These are phyloP conservation scores for Otocyon megalotis DNA, from an alignment of 2,113 vertebrate genomes.

Conservation along the genomic window DNA sequence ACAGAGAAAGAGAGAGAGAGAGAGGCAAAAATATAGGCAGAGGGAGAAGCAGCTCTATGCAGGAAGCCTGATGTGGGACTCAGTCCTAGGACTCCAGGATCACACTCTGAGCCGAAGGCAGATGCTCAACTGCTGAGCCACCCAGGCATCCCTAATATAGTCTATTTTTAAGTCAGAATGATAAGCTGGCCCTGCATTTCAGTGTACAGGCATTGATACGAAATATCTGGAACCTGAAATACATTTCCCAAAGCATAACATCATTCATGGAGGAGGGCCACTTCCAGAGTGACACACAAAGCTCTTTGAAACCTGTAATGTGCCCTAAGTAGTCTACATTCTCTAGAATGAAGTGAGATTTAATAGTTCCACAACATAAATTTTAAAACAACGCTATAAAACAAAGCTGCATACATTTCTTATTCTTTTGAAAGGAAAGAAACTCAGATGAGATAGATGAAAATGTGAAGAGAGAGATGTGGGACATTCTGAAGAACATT, in stretches of 20 bases:
- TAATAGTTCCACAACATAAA: not conserved
- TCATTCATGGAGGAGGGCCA: not conserved
- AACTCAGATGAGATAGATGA: not conserved
- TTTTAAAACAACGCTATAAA: not conserved
- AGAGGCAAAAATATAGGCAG: too few species aligned
- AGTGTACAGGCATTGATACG: not conserved
- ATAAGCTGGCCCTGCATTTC: not conserved
- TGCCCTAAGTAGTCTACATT: not conserved
- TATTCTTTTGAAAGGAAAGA: not conserved
- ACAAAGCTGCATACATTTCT: not conserved
- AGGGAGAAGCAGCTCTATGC: too few species aligned
- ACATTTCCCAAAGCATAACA: not conserved
- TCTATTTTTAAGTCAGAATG: not conserved
- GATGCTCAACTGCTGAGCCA: too few species aligned
- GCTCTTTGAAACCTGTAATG: not conserved
- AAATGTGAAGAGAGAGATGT: not conserved
- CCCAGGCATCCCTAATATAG: too few species aligned
- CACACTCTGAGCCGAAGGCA: too few species aligned
- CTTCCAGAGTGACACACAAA: not conserved
- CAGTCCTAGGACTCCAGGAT: too few species aligned
- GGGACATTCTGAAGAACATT: not conserved
- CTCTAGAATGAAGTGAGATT: not conserved
- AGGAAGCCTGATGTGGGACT: too few species aligned
- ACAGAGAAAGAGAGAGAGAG: too few species aligned
- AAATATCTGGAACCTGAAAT: not conserved